These are phyloP conservation scores for Thermophis baileyi DNA, from an alignment of 2,113 vertebrate species.

Conservation along the genomic window DNA sequence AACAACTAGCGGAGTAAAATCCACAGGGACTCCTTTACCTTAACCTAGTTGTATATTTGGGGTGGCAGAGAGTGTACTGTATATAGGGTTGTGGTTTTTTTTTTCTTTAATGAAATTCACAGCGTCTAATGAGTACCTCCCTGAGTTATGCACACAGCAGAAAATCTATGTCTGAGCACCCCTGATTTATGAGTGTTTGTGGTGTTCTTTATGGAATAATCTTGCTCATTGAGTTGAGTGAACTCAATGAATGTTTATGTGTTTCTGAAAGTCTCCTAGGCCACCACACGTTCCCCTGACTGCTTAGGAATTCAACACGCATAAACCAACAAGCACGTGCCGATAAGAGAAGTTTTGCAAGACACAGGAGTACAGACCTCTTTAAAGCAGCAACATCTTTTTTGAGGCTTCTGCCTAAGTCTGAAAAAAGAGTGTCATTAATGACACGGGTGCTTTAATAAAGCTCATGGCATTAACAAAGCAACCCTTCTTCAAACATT, in stretches of 20 bases:
- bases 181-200: constrained; percentile 40
- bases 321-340: neutral
- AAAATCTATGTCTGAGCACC: constrained; percentile 25
- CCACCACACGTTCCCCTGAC: neutral
- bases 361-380: neutral
- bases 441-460: neutral
- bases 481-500: neutral
- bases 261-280: neutral
- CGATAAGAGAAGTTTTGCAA: neutral
- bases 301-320: neutral
- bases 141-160: constrained; percentile 30
- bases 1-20: too few species aligned
- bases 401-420: neutral
- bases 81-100: neutral
- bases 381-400: neutral
- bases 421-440: neutral
- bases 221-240: neutral
- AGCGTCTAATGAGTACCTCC: constrained; percentile 33
- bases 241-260: constrained; percentile 30
- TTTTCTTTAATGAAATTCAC: constrained; percentile 11
- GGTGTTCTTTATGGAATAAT: constrained; percentile 35
- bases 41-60: neutral
- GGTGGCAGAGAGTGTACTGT: neutral
- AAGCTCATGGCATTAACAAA: neutral
- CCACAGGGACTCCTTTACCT: too few species aligned